Conservation (phyloP, 1,140 invertebrate genomes). For the Drosophila murphyi region DNA sequence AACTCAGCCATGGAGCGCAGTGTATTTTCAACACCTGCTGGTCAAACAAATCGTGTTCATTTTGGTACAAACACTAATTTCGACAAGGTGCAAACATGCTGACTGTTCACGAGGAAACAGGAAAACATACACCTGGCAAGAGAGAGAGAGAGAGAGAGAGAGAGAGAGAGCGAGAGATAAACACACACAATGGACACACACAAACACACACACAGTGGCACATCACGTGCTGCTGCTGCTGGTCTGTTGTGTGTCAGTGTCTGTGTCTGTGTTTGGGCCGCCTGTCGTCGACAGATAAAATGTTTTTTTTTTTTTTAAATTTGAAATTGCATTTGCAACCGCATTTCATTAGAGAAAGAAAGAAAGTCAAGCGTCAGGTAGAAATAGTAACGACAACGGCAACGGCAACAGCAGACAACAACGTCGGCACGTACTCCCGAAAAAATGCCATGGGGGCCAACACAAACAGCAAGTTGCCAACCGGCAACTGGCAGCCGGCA, state of each 20-base stretch:
- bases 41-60: constrained; percentile 82
- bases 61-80: constrained; percentile 81
- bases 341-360: constrained; percentile 77
- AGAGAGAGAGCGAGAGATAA: not conserved
- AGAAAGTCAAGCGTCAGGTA: constrained; percentile 79
- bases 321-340: constrained; percentile 81
- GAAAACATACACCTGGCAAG: constrained; percentile 1
- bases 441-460: constrained; percentile 43
- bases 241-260: constrained; percentile 41
- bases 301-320: constrained; percentile 79
- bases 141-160: not conserved
- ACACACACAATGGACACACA: constrained; percentile 8
- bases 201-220: constrained; percentile 14
- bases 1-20: constrained; percentile 52
- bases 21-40: constrained; percentile 81
- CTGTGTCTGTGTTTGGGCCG: constrained; percentile 32
- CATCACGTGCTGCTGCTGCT: constrained; percentile 35
- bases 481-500: not conserved
- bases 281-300: constrained; percentile 80
- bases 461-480: constrained; percentile 39
- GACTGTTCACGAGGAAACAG: constrained; percentile 39
- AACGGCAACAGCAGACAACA: constrained; percentile 45
- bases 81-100: constrained; percentile 82
- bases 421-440: constrained; percentile 23
- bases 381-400: constrained; percentile 54